Conservation (phyloP, 1,140 invertebrate species). For the Andrena cerasifolii region DNA sequence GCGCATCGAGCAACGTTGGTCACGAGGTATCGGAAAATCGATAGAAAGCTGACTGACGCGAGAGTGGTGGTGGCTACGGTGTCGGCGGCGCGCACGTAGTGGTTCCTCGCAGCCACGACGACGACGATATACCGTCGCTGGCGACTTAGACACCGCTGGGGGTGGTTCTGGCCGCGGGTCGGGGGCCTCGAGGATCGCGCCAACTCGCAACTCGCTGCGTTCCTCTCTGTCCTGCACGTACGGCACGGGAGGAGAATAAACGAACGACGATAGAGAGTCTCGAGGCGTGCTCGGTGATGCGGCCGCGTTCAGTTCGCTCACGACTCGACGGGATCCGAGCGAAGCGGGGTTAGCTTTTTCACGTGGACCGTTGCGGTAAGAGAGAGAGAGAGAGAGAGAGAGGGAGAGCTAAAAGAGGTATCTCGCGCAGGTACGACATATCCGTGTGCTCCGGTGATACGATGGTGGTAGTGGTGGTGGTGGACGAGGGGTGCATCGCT, state of each 20-base stretch:
- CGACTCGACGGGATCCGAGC: neutral
- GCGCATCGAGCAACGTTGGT: slow-evolving; percentile 76
- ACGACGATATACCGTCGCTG: slow-evolving; percentile 38
- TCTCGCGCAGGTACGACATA: slow-evolving; percentile 55
- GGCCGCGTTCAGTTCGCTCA: slow-evolving; percentile 3
- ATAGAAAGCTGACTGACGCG: slow-evolving; percentile 77
- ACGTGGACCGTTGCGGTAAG: slow-evolving; percentile 46
- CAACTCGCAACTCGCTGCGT: neutral
- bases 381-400: slow-evolving; percentile 16
- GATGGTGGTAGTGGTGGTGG: slow-evolving; percentile 40
- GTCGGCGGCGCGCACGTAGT: slow-evolving; percentile 41
- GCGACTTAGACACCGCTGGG: slow-evolving; percentile 35
- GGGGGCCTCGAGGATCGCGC: slow-evolving; percentile 1
- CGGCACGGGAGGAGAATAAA: no score
- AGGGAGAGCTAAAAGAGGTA: slow-evolving; percentile 37
- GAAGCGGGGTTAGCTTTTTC: slow-evolving; percentile 47
- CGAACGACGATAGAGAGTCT: neutral
- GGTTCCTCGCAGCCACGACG: slow-evolving; percentile 25
- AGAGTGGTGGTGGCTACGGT: slow-evolving; percentile 31
- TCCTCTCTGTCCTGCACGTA: no score
- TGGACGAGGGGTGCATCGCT: slow-evolving; percentile 7
- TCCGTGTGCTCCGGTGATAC: slow-evolving; percentile 1
- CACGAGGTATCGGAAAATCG: slow-evolving; percentile 81
- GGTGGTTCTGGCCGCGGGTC: slow-evolving; percentile 18
- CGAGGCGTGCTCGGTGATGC: slow-evolving; percentile 5